A percentile compares a stretch with the other conserved stretches of the same genome.
Evolutionary conservation across 1,140 invertebrate species (phyloP).

Genomic region (Eubasilissa regina): DNA sequence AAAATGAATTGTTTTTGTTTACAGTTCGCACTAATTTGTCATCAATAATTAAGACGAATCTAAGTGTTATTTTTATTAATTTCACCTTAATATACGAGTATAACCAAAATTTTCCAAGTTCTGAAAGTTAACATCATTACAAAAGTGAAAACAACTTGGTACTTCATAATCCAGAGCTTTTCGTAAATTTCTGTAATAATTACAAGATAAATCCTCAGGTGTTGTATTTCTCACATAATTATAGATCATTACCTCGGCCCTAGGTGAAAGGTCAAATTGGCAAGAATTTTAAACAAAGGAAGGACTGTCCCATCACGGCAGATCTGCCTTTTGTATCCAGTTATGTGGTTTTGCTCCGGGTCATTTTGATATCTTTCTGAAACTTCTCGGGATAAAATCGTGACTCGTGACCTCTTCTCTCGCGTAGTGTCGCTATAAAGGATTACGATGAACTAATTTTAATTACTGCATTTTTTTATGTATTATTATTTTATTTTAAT

Average conservation of each 20-base stretch:
- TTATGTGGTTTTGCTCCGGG: constrained; percentile 19
- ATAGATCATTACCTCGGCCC: not conserved
- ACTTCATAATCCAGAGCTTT: not conserved
- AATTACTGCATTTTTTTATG: too few relatives aligned
- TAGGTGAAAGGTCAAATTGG: constrained; percentile 20
- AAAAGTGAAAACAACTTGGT: not conserved
- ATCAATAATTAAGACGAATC: too few relatives aligned
- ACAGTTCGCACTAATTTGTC: too few relatives aligned
- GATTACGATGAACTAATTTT: not conserved
- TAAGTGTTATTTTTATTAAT: too few relatives aligned
- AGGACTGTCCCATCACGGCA: constrained; percentile 20
- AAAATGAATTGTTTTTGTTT: too few relatives aligned
- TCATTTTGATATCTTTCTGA: not conserved
- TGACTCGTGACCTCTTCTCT: not conserved
- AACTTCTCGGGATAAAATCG: not conserved
- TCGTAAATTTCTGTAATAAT: constrained; percentile 16
- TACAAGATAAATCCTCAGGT: constrained; percentile 28
- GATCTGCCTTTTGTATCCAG: not conserved
- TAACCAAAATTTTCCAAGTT: too few relatives aligned
- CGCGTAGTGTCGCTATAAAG: not conserved
- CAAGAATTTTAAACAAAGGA: constrained; percentile 27
- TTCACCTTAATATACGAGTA: too few relatives aligned
- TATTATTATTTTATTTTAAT: too few relatives aligned
- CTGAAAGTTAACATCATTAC: too few relatives aligned
- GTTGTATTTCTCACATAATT: constrained; percentile 33